phyloP scores from a whole-genome alignment of 2,113 vertebrate species.

The Leptosomus discolor region DNA sequence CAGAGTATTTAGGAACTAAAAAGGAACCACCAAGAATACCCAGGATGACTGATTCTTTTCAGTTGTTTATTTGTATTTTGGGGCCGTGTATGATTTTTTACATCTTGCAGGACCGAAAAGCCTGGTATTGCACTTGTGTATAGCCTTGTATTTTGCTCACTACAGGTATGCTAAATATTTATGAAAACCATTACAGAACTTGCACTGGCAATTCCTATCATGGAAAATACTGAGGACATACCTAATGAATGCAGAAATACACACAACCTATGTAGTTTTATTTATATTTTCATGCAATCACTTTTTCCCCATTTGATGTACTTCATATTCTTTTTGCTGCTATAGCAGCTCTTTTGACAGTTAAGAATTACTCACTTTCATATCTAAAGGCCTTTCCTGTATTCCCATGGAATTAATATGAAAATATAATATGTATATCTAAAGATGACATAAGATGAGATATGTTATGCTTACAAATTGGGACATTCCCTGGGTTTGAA shows the following conservation, averaged over 20 bases:
- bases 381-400: neutral
- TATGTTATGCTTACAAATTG: neutral
- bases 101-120: neutral
- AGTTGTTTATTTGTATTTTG: neutral
- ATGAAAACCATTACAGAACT: neutral
- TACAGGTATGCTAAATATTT: neutral
- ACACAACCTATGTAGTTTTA: neutral
- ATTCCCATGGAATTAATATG: neutral
- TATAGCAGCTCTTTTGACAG: neutral
- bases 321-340: neutral
- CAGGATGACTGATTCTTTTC: neutral
- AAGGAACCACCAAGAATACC: neutral
- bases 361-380: neutral
- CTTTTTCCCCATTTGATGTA: neutral
- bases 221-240: neutral
- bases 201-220: neutral
- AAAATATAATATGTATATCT: neutral
- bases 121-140: neutral
- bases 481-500: neutral
- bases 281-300: neutral
- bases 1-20: neutral
- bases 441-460: neutral
- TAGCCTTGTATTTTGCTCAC: neutral
- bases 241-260: neutral
- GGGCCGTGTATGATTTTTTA: neutral